These are phyloP conservation scores for Xiphophorus couchianus DNA, from an alignment of 2,113 vertebrate genomes.

Conservation along the genomic window DNA sequence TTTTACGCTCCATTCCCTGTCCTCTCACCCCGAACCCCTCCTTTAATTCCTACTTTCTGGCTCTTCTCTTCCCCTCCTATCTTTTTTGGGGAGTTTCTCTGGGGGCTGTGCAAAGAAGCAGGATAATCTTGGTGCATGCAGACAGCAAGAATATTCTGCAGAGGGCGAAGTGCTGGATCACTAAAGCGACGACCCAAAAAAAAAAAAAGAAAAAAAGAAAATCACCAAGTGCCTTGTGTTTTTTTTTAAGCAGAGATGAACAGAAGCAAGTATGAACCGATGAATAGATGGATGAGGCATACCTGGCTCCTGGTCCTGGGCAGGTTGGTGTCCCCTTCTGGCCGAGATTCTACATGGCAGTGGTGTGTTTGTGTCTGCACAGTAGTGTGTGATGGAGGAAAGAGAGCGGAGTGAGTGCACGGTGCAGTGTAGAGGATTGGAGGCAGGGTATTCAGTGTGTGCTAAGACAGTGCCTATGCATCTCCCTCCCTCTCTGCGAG, in stretches of 20 bases:
- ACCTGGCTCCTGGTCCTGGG: constrained; percentile 70
- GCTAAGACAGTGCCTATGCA: constrained; percentile 59
- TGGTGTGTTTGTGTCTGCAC: constrained; percentile 45
- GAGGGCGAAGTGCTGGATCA: constrained; percentile 47
- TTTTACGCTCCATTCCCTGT: constrained; percentile 3
- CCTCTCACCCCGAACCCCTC: constrained; percentile 2
- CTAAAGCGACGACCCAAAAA: constrained; percentile 19
- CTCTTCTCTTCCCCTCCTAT: constrained; percentile 28
- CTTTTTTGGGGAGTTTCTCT: constrained; percentile 39
- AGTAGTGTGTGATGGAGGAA: constrained; percentile 33
- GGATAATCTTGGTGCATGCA: constrained; percentile 73
- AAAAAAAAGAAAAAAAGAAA: constrained; percentile 8
- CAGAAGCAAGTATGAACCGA: constrained; percentile 6
- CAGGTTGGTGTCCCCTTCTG: constrained; percentile 56
- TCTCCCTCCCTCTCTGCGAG: constrained; percentile 25
- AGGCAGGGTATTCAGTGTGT: constrained; percentile 60
- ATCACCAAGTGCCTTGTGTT: constrained; percentile 33
- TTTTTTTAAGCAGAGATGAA: constrained; percentile 18
- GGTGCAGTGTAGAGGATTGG: constrained; percentile 66
- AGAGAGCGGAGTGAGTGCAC: constrained; percentile 54
- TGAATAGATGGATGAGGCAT: constrained; percentile 44
- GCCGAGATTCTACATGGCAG: constrained; percentile 64
- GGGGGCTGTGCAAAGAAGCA: constrained; percentile 64
- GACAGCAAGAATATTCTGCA: constrained; percentile 56
- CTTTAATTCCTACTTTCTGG: constrained; percentile 5